These are phyloP conservation scores for Lampris megalopsis DNA, from an alignment of 2,113 vertebrate species.

Conservation along the genomic window DNA sequence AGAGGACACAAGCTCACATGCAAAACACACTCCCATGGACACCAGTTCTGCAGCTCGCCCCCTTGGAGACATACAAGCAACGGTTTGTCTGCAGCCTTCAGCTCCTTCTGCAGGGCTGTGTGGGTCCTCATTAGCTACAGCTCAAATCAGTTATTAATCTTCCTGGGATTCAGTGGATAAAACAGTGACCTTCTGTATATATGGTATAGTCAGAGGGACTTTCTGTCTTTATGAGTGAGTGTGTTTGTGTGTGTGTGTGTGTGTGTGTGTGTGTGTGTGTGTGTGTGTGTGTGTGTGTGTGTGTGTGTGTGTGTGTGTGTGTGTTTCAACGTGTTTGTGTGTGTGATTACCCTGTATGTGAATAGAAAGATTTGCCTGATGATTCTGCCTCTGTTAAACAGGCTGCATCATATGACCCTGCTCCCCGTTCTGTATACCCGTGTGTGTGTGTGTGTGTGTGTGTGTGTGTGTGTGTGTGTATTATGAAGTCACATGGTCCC, in stretches of 20 bases:
- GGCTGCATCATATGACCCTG: constrained; percentile 33
- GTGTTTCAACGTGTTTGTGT: not conserved
- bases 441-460: constrained; percentile 28
- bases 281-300: constrained; percentile 16
- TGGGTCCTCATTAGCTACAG: constrained; percentile 12
- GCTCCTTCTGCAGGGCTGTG: not conserved
- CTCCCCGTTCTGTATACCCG: not conserved
- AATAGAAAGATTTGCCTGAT: constrained; percentile 29
- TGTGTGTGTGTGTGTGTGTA: constrained; percentile 32
- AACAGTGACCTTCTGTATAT: constrained; percentile 10
- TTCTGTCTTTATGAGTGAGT: constrained; percentile 11
- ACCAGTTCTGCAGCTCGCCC: not conserved
- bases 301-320: not conserved
- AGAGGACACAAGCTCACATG: too few species aligned
- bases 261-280: not conserved
- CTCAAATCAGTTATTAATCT: constrained; percentile 1
- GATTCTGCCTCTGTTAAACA: constrained; percentile 14
- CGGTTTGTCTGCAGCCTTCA: not conserved
- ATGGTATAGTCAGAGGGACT: not conserved
- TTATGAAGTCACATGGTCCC: constrained; percentile 32
- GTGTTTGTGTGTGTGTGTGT: not conserved
- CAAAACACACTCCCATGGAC: constrained; percentile 8
- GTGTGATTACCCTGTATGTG: not conserved
- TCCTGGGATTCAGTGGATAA: too few species aligned
- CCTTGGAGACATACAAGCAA: not conserved